These are phyloP conservation scores for Alectoris magna DNA, from an alignment of 2,797 vertebrate genomes.

Conservation along the genomic window DNA sequence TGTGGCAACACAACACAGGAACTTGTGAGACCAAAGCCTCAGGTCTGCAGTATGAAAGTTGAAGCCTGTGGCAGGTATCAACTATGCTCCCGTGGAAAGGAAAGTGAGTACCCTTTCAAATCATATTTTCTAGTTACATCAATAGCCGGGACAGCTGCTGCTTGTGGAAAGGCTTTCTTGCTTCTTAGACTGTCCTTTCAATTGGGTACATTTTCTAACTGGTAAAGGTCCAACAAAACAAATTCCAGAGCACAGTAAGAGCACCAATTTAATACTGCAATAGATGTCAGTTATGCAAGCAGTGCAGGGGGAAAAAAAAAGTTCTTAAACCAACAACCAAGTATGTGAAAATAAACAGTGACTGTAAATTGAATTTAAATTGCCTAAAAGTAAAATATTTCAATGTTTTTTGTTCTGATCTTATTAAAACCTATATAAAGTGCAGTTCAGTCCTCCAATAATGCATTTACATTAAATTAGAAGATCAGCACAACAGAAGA, in stretches of 20 bases:
- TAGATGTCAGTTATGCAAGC: slow-evolving; percentile 53
- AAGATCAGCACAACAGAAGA: background rate
- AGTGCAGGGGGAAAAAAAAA: background rate
- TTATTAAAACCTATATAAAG: slow-evolving; percentile 20
- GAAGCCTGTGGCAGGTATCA: background rate
- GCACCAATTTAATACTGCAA: slow-evolving; percentile 39
- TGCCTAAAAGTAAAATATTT: slow-evolving; percentile 64
- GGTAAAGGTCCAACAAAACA: background rate
- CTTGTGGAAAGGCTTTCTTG: background rate
- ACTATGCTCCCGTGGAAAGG: background rate
- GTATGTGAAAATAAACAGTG: slow-evolving; percentile 71
- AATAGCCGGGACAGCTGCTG: slow-evolving; percentile 21
- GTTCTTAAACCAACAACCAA: slow-evolving; percentile 64
- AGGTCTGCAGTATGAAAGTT: background rate
- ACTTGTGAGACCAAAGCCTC: background rate
- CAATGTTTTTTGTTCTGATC: slow-evolving; percentile 35
- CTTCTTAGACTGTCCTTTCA: background rate
- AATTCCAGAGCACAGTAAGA: slow-evolving; percentile 49
- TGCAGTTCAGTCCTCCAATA: slow-evolving; percentile 22
- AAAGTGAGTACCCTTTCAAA: background rate
- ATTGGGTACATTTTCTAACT: background rate
- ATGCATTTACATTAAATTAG: slow-evolving; percentile 40
- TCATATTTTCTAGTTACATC: background rate
- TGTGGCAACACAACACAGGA: background rate
- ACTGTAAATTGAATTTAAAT: slow-evolving; percentile 74